Base-by-base conservation (phyloP, 2,113 vertebrate genomes). In the Crotalus horridus region DNA sequence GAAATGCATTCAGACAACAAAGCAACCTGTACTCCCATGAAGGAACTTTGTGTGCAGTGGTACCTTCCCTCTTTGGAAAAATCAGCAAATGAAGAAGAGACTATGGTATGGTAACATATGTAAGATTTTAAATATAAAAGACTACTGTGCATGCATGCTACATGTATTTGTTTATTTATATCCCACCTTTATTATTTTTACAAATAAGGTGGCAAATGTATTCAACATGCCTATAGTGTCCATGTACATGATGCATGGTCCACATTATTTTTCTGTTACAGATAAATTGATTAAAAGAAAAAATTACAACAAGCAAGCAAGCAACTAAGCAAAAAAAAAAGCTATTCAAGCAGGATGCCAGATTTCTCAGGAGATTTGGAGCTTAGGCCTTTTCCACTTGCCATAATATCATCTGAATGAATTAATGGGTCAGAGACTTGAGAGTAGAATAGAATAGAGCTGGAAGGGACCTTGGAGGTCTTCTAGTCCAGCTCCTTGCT, bases 11-110 rank as follows among this genome's bases (percentile, higher is more conserved):
- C 0, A 8, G 94, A 96, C 0, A 95, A 59, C 0, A 94, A 92
- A 58, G 95, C 97, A 95, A 93, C 91, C 23, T 95, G 69, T 91
- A 93, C 97, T 93, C 56, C 86, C 33, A 91, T 96, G 58, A 97
- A 95, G 92, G 97, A 98, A 91, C 97, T 98, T 53, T 98, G 97
- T 85, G 96, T 98, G 94, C 98, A 98, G 39, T 98, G 98, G 98
- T 97, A 98, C 61, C 94, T 96, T 53, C 98, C 98, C 95, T 94
- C 97, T 26, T 90, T 98, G 94, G 97, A 95, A 94, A 96, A 89
- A 89, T 74, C 95, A 90, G 94, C 95, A 48, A 94, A 91, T 0
- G 23, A 96, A 13, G 56, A 23, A 51, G 97, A 98, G 91, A 95
- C 97, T 55, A 97, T 97, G 98, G 98, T 98, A 98, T 54, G 92